Evolutionary conservation across 2,113 vertebrate species (phyloP), one percentile per base, ranked within the genome.

Genomic region (Lepus europaeus): DNA sequence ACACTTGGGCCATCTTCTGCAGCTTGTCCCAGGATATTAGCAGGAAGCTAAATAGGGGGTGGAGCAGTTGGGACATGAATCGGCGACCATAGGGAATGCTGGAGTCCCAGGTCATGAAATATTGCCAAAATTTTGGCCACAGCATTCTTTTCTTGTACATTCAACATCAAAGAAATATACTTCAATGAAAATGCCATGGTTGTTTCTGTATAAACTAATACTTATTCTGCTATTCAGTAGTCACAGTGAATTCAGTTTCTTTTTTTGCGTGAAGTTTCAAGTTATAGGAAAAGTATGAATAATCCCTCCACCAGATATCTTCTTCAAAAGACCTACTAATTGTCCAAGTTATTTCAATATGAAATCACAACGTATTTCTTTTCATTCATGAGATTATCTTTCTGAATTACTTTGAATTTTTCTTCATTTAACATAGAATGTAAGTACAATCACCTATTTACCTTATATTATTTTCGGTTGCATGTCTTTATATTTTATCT

Each of bases 231-330:
- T 93, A 39, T 93, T 56, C 20, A 39, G 3, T 79, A 73, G 31
- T 45, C 25, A 83, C 51, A 66, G 87, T 33, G 10, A 84, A 4
- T 70, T 0, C 39, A 66, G 19, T 85, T 87, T 90, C 31, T 94
- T 79, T 85, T 59, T 53, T 11, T 77, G 33, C 2, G 74, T n/a
- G 7, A 77, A 20, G 76, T 90, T 96, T 66, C 10, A 91, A 91
- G 19, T 84, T 51, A 84, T 23, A 53, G 27, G 9, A 45, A 86
- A 89, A 77, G 85, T 23, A 51, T 45, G 12, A 87, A 51, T 20
- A 51, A 91, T 87, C 3, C 9, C 13, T 64, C 11, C 27, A 87
- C 23, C 1, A 51, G 61, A 17, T 25, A 70, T 70, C 19, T 79
- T 87, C 20, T 82, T 76, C 17, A 66, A 95, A 91, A 85, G 9